These are phyloP conservation scores for Xestia xanthographa DNA, from an alignment of 2,888 invertebrate genomes.

Conservation along the genomic window DNA sequence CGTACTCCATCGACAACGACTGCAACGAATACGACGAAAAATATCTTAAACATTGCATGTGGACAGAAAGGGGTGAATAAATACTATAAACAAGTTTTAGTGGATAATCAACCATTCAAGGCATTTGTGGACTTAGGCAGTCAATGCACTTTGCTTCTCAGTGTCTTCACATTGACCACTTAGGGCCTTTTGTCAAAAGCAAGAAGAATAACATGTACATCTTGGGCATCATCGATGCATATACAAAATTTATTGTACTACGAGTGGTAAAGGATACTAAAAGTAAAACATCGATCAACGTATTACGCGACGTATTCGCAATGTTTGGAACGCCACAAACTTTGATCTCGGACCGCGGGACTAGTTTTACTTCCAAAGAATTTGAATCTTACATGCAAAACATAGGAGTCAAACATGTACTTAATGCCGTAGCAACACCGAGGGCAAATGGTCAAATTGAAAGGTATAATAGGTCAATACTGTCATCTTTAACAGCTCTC, in stretches of 20 bases:
- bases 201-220: neutral
- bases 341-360: neutral
- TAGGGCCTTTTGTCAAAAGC: neutral
- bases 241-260: neutral
- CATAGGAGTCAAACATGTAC: conserved; percentile 14
- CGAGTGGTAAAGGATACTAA: neutral
- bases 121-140: neutral
- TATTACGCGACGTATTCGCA: neutral
- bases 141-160: neutral
- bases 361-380: neutral
- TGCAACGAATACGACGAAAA: too few relatives aligned
- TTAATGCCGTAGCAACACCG: conserved; percentile 33
- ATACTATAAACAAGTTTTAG: too few relatives aligned
- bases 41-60: too few relatives aligned
- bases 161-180: conserved; percentile 3
- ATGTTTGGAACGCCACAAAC: neutral
- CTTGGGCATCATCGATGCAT: neutral
- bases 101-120: neutral
- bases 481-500: too few relatives aligned
- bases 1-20: too few relatives aligned
- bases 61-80: too few relatives aligned
- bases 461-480: too few relatives aligned
- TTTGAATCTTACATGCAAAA: neutral
- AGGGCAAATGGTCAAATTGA: too few relatives aligned
- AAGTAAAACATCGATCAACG: neutral